Base-by-base conservation (phyloP, 2,797 vertebrate genomes). In the Coluber constrictor region DNA sequence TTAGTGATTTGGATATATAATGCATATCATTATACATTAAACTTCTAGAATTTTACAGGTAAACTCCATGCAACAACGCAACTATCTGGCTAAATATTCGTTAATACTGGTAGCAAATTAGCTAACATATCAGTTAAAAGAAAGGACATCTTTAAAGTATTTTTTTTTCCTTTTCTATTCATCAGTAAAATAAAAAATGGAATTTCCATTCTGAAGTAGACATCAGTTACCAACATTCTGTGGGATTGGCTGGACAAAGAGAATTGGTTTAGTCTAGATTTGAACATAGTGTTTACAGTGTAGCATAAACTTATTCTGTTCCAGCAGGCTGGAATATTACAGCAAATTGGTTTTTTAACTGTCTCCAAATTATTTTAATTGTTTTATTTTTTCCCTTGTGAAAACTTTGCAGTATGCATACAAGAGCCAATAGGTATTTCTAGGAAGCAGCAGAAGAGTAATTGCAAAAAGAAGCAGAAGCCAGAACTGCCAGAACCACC, bases 281-380 rank as follows among this genome's bases (percentile, higher is more conserved):
- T 97, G 96, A 97, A 96, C 95, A 94, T 94, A 95, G 94, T 96
- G 95, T 96, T 97, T 96, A 96, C 96, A 96, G 91, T 90, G 93
- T 29, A 57, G 47, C 93, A 59, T 63, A 96, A 96, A 96, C 91
- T 93, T 92, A 95, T 95, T 90, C 94, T 95, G 92, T 63, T 93
- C 91, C 43, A 32, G 94, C 92, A 94, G 95, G 92, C 57, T 93
- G 95, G 88, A 95, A 89, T 66, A 90, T 92, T 94, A 92, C 66
- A 87, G 96, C 93, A 93, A 93, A 91, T 1, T 89, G 23, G 43
- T 23, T 32, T 16, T 55, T 61, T 56, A 51, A 88, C 92, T 92
- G 88, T 93, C 94, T 94, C 60, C 0, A 16, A 95, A 92, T 74
- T 89, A 90, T 94, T 95, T 92, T 88, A 83, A 93, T 1, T 93